Percentiles rank a stretch among this genome's conserved stretches.
Conservation (phyloP, 2,888 invertebrate genomes). For the Clanis bilineata region DNA sequence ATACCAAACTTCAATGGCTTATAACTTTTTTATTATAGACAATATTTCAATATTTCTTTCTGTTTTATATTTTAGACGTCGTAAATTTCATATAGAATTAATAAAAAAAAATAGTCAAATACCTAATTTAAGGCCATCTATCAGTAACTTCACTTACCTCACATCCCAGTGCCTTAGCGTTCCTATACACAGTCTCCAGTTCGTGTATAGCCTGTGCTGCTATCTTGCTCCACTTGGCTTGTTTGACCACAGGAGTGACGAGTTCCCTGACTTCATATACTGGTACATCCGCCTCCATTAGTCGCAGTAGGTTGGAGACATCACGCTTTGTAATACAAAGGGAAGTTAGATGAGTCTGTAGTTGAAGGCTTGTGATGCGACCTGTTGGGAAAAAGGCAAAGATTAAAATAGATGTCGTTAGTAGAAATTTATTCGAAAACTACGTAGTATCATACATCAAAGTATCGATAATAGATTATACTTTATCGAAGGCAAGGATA, state of each 20-base stretch:
- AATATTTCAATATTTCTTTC: too few species aligned
- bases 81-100: too few species aligned
- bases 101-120: too few species aligned
- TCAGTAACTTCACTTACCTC: constrained; percentile 75
- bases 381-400: too few species aligned
- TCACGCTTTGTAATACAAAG: constrained; percentile 86
- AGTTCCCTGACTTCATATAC: constrained; percentile 82
- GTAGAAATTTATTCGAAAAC: too few species aligned
- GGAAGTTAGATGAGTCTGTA: constrained; percentile 86
- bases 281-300: constrained; percentile 85
- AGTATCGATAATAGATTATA: too few species aligned
- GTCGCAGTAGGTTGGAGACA: constrained; percentile 83
- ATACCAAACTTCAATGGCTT: too few species aligned
- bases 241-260: constrained; percentile 85
- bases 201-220: constrained; percentile 89
- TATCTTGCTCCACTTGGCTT: constrained; percentile 84
- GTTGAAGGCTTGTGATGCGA: constrained; percentile 84
- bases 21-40: too few species aligned
- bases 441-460: too few species aligned
- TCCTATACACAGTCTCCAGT: constrained; percentile 86
- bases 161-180: constrained; percentile 88
- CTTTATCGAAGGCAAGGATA: too few species aligned
- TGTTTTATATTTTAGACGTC: too few species aligned
- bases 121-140: not conserved
- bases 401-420: too few species aligned